Evolutionary conservation across 2,797 vertebrate genomes (phyloP).

Genomic region (Halcyon badia): DNA sequence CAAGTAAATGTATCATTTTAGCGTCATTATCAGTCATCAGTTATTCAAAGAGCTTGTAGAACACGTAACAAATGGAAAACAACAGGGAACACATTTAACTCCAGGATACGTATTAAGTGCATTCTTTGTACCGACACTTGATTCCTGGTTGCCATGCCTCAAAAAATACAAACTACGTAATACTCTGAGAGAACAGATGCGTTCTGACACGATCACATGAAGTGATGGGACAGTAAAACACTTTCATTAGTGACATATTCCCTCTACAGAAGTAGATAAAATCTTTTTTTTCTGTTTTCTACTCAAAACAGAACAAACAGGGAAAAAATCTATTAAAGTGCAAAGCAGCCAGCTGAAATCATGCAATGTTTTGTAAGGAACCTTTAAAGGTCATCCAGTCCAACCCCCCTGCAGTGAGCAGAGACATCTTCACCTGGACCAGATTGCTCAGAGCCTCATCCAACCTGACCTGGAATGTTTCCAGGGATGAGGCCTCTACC

Average conservation of each 20-base stretch:
- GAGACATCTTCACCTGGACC: background rate
- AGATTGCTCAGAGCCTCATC: background rate
- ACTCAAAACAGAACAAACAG: fast-evolving
- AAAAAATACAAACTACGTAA: background rate
- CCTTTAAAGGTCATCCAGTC: background rate
- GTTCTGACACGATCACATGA: background rate
- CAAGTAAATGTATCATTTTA: background rate
- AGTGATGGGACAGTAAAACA: fast-evolving
- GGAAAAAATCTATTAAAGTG: fast-evolving
- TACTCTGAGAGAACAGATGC: too few relatives aligned
- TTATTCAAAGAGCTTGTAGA: background rate
- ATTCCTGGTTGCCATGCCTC: fast-evolving
- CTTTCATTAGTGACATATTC: background rate
- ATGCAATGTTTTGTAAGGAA: background rate
- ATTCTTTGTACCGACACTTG: fast-evolving
- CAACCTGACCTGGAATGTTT: background rate
- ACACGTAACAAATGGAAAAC: background rate
- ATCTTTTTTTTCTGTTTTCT: background rate
- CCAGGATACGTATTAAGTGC: fast-evolving
- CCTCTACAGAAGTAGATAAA: background rate
- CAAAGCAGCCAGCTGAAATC: fast-evolving
- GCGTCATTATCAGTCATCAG: background rate
- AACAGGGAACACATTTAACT: fast-evolving
- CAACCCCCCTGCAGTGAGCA: background rate
- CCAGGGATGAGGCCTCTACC: background rate